A percentile compares a stretch with the other conserved stretches of the same genome.
Conservation (phyloP, 2,797 vertebrate species). For the Triplophysa yarkandensis region DNA sequence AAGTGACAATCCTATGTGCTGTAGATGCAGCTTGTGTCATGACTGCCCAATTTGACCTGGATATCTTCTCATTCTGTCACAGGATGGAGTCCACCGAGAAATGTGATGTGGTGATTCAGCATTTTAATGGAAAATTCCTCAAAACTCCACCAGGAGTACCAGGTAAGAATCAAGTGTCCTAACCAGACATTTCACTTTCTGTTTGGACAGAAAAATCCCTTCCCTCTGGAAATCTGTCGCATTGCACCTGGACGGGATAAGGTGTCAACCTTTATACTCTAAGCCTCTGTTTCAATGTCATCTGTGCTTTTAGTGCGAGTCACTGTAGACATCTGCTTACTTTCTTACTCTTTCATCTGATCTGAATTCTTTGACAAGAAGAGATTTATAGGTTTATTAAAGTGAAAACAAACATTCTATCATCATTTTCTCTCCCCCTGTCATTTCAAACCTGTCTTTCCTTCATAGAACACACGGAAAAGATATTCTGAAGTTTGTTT, state of each 20-base stretch:
- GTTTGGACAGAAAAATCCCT: background rate
- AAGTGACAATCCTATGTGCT: background rate
- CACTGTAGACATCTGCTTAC: background rate
- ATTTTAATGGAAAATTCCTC: slow-evolving; percentile 99
- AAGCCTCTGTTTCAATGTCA: background rate
- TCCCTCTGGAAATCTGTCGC: background rate
- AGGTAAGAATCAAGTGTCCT: slow-evolving; percentile 77
- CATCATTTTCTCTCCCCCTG: no score
- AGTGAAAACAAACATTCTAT: no score
- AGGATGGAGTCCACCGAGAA: slow-evolving; percentile 99
- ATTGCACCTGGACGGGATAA: background rate
- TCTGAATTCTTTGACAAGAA: slow-evolving; percentile 32
- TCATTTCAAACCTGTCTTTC: no score
- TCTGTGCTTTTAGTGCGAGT: background rate
- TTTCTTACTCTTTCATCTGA: slow-evolving; percentile 15
- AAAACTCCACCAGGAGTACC: slow-evolving; percentile 98
- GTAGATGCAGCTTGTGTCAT: background rate
- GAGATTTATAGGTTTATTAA: slow-evolving; percentile 43
- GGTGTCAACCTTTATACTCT: background rate
- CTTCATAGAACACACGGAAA: no score
- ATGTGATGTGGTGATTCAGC: slow-evolving; percentile 98
- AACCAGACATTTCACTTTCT: slow-evolving; percentile 11
- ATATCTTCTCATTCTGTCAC: slow-evolving; percentile 42
- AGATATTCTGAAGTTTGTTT: no score
- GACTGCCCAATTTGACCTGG: background rate